These are phyloP conservation scores for Cylloceria caligata DNA, from an alignment of 2,888 invertebrate species.

Conservation along the genomic window DNA sequence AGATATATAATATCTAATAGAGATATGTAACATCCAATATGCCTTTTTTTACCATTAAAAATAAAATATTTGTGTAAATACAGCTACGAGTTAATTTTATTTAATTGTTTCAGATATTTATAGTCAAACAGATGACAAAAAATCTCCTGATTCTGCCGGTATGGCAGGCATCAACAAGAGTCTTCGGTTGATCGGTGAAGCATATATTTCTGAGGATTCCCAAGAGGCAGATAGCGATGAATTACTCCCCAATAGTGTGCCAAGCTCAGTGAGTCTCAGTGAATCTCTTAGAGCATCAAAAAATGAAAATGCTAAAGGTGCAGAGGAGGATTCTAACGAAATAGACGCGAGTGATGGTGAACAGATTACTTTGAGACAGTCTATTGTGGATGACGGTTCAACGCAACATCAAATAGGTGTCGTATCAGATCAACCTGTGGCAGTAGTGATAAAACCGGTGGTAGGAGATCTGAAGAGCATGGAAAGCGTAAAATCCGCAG, in stretches of 20 bases:
- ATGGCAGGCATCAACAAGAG: slow-evolving; percentile 72
- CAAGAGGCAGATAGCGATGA: slow-evolving; percentile 70
- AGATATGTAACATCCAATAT: no score
- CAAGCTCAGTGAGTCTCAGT: slow-evolving; percentile 44
- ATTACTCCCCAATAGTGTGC: slow-evolving; percentile 10
- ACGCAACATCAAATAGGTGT: background rate
- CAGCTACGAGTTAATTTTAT: background rate
- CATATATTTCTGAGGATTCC: slow-evolving; percentile 79
- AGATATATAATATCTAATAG: no score
- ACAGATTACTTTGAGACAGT: background rate
- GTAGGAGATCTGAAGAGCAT: slow-evolving; percentile 11
- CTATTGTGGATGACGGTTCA: background rate
- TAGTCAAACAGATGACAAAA: background rate
- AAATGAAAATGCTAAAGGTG: slow-evolving; percentile 11
- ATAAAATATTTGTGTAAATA: background rate
- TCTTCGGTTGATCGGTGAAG: slow-evolving; percentile 77
- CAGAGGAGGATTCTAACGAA: slow-evolving; percentile 1
- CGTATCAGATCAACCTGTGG: background rate
- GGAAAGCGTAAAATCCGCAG: slow-evolving; percentile 32
- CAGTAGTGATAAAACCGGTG: background rate
- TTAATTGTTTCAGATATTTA: slow-evolving; percentile 62
- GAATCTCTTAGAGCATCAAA: slow-evolving; percentile 26
- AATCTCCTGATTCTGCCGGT: slow-evolving; percentile 33
- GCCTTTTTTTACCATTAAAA: background rate
- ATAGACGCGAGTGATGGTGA: slow-evolving; percentile 4